Percentiles rank a stretch among this genome's conserved stretches.
These are phyloP conservation scores for Stenchaetothrips biformis DNA, from an alignment of 2,888 invertebrate species.

Conservation along the genomic window DNA sequence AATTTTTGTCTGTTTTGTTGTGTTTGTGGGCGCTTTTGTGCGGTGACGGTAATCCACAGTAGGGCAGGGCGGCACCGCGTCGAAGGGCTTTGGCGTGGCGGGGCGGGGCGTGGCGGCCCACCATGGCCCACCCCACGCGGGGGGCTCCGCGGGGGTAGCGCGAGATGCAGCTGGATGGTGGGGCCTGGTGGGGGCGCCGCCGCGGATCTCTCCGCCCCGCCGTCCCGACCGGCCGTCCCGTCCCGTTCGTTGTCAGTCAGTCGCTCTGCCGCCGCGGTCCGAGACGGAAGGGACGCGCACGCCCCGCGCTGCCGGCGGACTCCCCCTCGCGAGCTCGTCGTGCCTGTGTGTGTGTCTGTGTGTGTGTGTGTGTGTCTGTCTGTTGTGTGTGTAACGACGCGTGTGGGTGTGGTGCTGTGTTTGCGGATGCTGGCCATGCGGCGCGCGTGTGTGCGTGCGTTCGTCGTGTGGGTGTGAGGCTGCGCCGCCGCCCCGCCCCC, in stretches of 20 bases:
- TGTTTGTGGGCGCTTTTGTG: too few relatives aligned
- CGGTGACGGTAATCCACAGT: too few relatives aligned
- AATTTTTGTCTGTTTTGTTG: too few relatives aligned
- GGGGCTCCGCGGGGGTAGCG: too few relatives aligned
- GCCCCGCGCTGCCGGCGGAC: not conserved
- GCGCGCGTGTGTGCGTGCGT: not conserved
- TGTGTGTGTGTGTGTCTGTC: not conserved
- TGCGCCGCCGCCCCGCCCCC: not conserved
- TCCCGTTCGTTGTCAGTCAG: not conserved
- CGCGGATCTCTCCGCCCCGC: not conserved
- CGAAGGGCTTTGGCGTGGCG: too few relatives aligned
- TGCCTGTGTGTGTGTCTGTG: not conserved
- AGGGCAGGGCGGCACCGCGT: too few relatives aligned
- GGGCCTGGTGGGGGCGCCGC: too few relatives aligned
- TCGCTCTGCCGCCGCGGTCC: slow-evolving; percentile 10
- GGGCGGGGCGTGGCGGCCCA: too few relatives aligned
- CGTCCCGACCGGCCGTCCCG: not conserved
- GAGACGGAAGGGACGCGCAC: not conserved
- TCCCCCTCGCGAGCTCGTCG: not conserved
- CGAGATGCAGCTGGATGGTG: too few relatives aligned
- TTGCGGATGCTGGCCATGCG: not conserved
- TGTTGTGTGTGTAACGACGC: not conserved
- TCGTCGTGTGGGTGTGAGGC: not conserved
- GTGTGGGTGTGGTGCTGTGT: not conserved
- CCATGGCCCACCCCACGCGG: too few relatives aligned